Percentiles rank a stretch among this genome's conserved stretches.
Evolutionary conservation across 2,797 vertebrate species (phyloP).

Genomic region (Lacerta bilineata): DNA sequence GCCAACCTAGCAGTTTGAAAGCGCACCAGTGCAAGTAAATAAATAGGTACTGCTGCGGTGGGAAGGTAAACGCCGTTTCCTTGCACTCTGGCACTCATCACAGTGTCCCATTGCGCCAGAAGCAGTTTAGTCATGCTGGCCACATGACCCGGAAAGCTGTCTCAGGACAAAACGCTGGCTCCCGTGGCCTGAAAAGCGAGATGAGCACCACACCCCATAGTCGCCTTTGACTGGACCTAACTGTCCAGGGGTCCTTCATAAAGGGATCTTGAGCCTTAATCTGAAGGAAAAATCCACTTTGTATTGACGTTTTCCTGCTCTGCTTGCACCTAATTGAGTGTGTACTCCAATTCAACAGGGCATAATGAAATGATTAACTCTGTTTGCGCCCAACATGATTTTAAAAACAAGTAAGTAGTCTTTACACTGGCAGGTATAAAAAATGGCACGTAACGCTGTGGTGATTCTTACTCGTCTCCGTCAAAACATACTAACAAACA

Average conservation of each 20-base stretch:
- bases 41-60: no score
- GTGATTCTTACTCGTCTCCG: slow-evolving; percentile 33
- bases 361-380: slow-evolving; percentile 47
- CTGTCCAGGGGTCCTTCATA: neutral
- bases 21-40: no score
- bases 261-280: neutral
- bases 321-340: slow-evolving; percentile 1
- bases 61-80: no score
- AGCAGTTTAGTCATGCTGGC: no score
- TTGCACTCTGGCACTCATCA: no score
- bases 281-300: neutral
- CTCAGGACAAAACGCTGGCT: no score
- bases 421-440: slow-evolving; percentile 49
- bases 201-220: no score
- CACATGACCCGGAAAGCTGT: no score
- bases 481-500: slow-evolving; percentile 38
- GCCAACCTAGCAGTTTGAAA: no score
- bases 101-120: no score
- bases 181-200: no score
- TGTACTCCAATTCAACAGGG: neutral
- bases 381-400: slow-evolving; percentile 39
- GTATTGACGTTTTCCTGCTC: neutral
- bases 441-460: slow-evolving; percentile 42
- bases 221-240: no score
- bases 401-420: slow-evolving; percentile 29